Conservation (phyloP, 2,797 vertebrate species). For the Xenopus petersii region DNA sequence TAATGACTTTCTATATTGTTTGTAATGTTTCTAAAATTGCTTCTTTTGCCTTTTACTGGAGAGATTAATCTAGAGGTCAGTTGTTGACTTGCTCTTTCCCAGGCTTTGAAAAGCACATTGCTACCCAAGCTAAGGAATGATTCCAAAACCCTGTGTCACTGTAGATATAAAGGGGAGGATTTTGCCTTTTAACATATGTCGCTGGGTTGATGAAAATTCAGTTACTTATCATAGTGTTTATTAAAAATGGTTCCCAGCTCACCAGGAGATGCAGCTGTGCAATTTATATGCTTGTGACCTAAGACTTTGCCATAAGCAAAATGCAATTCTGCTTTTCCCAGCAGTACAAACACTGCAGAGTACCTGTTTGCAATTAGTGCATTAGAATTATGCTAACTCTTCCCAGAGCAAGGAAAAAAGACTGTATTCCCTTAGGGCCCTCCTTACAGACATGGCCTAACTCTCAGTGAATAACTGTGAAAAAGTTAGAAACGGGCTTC, state of each 20-base stretch:
- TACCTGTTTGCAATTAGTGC: conserved; percentile 15
- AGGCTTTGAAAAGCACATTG: conserved; percentile 65
- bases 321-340: conserved; percentile 4
- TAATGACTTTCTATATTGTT: conserved; percentile 42
- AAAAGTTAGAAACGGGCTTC: no score
- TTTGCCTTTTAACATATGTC: conserved; percentile 25
- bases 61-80: conserved; percentile 51
- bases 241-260: conserved; percentile 39
- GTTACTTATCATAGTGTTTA: conserved; percentile 13
- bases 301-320: conserved; percentile 31
- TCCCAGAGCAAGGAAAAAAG: not conserved
- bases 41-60: conserved; percentile 44
- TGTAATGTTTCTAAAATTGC: conserved; percentile 51
- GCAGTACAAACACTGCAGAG: not conserved
- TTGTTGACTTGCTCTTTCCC: conserved; percentile 69
- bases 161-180: conserved; percentile 16
- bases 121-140: conserved; percentile 60
- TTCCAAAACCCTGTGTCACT: conserved; percentile 44
- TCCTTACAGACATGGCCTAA: not conserved
- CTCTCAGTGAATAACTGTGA: no score
- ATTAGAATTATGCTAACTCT: not conserved
- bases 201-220: conserved; percentile 20
- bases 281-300: conserved; percentile 26
- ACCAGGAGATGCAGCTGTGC: conserved; percentile 28
- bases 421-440: not conserved